phyloP scores from a whole-genome alignment of 2,888 invertebrate genomes.

The Exocentrus adspersus region DNA sequence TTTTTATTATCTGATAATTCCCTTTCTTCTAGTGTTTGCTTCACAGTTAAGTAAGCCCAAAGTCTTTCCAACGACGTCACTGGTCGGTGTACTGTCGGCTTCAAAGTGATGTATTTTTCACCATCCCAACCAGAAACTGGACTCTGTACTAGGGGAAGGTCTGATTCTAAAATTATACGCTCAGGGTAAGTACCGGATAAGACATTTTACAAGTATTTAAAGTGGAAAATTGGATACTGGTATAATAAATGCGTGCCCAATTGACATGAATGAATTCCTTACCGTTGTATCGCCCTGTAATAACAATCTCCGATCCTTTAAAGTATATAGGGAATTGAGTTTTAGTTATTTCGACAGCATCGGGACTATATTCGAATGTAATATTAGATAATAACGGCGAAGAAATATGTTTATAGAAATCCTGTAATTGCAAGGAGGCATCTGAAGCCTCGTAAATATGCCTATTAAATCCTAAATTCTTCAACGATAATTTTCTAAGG shows the following conservation, averaged over 20 bases:
- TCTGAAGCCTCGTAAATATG: slow-evolving; percentile 76
- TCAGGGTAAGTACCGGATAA: too few species aligned
- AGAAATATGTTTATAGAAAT: slow-evolving; percentile 74
- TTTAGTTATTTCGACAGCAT: slow-evolving; percentile 66
- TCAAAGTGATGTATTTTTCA: slow-evolving; percentile 48
- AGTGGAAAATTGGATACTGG: too few species aligned
- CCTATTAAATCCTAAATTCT: slow-evolving; percentile 72
- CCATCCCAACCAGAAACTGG: slow-evolving; percentile 26
- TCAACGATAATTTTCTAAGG: slow-evolving; percentile 70
- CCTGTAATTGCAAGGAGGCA: slow-evolving; percentile 71
- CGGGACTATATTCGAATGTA: slow-evolving; percentile 70
- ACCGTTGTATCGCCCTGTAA: slow-evolving; percentile 64
- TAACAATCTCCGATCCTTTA: slow-evolving; percentile 72
- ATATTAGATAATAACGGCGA: slow-evolving; percentile 73
- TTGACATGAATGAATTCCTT: not conserved
- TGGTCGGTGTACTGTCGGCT: slow-evolving; percentile 42
- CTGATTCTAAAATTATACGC: not conserved
- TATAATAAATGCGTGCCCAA: too few species aligned
- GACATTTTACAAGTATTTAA: not conserved
- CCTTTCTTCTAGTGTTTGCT: slow-evolving; percentile 68
- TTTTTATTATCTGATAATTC: slow-evolving; percentile 40
- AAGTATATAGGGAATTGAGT: slow-evolving; percentile 69
- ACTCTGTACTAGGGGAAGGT: not conserved
- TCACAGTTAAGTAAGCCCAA: slow-evolving; percentile 74
- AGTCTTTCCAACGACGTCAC: slow-evolving; percentile 56